phyloP scores from a whole-genome alignment of 2,797 vertebrate species.

The Florisuga fusca region DNA sequence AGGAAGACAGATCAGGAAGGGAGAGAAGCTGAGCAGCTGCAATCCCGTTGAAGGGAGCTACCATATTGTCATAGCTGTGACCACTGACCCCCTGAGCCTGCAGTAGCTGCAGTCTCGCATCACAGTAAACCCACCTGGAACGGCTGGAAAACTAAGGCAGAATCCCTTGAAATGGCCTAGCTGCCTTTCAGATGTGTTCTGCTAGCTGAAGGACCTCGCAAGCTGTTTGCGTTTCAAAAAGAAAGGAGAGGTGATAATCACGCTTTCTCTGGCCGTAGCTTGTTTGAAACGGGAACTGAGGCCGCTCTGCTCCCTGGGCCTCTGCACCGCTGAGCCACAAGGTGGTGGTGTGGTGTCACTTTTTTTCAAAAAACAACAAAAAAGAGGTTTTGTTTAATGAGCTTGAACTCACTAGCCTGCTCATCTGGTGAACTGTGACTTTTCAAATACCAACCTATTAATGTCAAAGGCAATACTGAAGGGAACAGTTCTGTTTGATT shows the following conservation, averaged over 20 bases:
- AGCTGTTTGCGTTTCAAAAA: constrained; percentile 26
- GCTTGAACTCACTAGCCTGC: constrained; percentile 84
- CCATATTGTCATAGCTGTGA: background rate
- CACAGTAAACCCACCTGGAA: background rate
- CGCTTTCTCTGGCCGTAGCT: background rate
- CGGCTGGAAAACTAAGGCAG: background rate
- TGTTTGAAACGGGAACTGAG: background rate
- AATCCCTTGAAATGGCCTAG: background rate
- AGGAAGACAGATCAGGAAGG: background rate
- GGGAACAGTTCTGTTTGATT: constrained; percentile 93
- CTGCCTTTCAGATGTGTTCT: background rate
- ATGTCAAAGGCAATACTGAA: constrained; percentile 96
- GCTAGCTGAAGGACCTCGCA: constrained; percentile 14
- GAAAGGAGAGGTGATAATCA: constrained; percentile 38
- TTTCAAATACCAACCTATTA: constrained; percentile 96
- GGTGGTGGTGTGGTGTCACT: constrained; percentile 81
- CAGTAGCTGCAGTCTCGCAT: background rate
- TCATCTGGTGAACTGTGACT: constrained; percentile 88
- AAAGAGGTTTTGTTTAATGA: constrained; percentile 85
- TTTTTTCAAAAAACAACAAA: constrained; percentile 51
- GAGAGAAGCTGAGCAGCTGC: background rate
- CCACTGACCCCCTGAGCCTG: background rate
- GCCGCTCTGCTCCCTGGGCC: background rate
- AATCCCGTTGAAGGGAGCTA: background rate
- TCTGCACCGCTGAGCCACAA: constrained; percentile 63